These are phyloP conservation scores for Sphaeramia orbicularis DNA, from an alignment of 2,797 vertebrate species.

Conservation along the genomic window DNA sequence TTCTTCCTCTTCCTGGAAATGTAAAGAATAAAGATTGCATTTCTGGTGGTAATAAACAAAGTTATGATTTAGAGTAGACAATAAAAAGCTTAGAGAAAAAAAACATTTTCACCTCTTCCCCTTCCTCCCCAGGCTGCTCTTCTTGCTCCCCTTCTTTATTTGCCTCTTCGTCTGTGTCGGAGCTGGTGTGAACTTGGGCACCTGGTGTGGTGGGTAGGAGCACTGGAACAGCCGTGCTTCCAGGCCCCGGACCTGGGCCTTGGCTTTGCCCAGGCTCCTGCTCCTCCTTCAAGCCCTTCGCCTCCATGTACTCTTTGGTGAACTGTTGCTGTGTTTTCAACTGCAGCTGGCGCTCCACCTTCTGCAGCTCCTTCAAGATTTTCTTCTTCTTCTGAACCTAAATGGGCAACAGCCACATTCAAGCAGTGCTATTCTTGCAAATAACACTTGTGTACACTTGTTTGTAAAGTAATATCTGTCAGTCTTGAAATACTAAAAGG, in stretches of 20 bases:
- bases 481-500: background rate
- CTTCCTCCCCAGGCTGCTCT: constrained; percentile 69
- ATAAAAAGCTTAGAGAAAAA: background rate
- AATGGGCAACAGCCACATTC: constrained; percentile 83
- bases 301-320: constrained; percentile 99
- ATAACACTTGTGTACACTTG: background rate
- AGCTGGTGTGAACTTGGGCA: constrained; percentile 84
- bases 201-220: constrained; percentile 68
- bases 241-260: constrained; percentile 88
- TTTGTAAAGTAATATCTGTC: background rate
- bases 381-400: constrained; percentile 99
- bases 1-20: constrained; percentile 76
- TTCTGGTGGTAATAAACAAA: background rate
- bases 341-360: constrained; percentile 99
- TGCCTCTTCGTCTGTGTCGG: constrained; percentile 86
- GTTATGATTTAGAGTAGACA: background rate
- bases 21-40: background rate
- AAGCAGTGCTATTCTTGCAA: background rate
- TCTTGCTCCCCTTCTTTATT: constrained; percentile 86
- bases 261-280: constrained; percentile 87
- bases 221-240: constrained; percentile 74
- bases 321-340: constrained; percentile 99
- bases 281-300: constrained; percentile 96
- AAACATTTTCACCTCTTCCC: constrained; percentile 66
- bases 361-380: constrained; percentile 99